These are phyloP conservation scores for Venustoraphidia nigricollis DNA, from an alignment of 2,888 invertebrate genomes.

Conservation along the genomic window DNA sequence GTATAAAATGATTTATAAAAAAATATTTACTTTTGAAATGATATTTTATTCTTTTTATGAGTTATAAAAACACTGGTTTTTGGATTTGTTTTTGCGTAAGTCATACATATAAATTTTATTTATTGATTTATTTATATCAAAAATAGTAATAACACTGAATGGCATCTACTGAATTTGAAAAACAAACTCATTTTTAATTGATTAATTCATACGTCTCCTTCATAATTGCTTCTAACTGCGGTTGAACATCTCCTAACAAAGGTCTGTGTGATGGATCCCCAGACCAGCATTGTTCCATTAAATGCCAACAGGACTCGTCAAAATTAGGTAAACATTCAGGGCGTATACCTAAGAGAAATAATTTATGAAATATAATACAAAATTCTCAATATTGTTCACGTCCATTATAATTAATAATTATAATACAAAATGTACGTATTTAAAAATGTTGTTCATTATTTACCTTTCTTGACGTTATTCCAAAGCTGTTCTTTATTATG, in stretches of 20 bases:
- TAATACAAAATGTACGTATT: background rate
- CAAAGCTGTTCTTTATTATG: constrained; percentile 76
- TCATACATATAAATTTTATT: no score
- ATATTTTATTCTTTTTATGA: no score
- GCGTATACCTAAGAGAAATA: constrained; percentile 44
- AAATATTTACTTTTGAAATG: no score
- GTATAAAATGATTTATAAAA: no score
- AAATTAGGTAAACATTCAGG: constrained; percentile 65
- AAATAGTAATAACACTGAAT: no score
- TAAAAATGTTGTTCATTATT: constrained; percentile 8
- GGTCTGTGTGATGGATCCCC: constrained; percentile 58
- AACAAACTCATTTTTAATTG: background rate
- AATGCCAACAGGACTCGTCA: constrained; percentile 62
- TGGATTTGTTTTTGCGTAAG: no score
- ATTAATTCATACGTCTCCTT: background rate
- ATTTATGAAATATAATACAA: background rate
- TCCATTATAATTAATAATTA: no score
- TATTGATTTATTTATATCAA: no score
- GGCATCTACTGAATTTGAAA: background rate
- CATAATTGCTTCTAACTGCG: constrained; percentile 40
- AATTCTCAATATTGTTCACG: no score
- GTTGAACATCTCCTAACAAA: constrained; percentile 62
- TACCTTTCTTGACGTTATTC: constrained; percentile 71
- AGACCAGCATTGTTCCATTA: constrained; percentile 77
- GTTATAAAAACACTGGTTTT: no score